These are phyloP conservation scores for Cygnus olor DNA, from an alignment of 2,797 vertebrate genomes.

Conservation along the genomic window DNA sequence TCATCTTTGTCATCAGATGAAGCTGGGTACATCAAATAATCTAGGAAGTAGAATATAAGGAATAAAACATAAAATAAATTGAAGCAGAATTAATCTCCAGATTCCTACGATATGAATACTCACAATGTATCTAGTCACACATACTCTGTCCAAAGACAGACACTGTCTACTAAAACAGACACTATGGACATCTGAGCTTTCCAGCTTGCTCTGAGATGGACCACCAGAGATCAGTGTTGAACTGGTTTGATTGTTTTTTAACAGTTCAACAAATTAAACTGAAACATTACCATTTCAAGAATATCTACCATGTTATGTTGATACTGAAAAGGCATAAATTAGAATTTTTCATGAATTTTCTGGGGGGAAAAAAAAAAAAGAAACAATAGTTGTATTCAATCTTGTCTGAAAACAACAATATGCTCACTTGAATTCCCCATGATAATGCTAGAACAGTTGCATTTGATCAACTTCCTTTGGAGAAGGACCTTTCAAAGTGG, in stretches of 20 bases:
- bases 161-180: background rate
- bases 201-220: background rate
- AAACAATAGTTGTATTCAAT: background rate
- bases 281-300: background rate
- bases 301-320: background rate
- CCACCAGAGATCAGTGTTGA: background rate
- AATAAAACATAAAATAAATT: background rate
- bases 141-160: background rate
- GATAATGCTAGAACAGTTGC: background rate
- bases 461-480: background rate
- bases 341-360: background rate
- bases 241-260: background rate
- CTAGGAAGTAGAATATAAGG: background rate
- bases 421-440: background rate
- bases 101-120: background rate
- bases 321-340: background rate
- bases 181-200: background rate
- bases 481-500: background rate
- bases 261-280: background rate
- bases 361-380: background rate
- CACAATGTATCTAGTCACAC: background rate
- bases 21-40: background rate
- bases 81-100: background rate
- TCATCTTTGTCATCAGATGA: background rate
- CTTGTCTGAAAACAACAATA: background rate